Conservation (phyloP, 92 coral and sea anemone genomes). For the Scolanthus callimorphus region DNA sequence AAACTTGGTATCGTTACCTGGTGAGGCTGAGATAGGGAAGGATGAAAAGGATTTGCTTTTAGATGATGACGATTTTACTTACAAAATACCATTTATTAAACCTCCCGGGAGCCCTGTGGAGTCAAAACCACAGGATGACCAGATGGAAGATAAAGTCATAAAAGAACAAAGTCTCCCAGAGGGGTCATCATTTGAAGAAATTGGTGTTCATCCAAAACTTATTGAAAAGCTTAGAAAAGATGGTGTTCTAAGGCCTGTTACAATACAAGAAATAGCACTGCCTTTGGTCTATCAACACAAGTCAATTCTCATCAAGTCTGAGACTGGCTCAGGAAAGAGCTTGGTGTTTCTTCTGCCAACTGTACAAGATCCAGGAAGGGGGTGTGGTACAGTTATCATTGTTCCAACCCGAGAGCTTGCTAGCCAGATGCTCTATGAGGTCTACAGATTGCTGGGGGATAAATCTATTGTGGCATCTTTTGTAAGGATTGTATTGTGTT, state of each 20-base stretch:
- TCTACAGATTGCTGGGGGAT: slow-evolving; percentile 66
- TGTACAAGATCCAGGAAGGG: slow-evolving; percentile 76
- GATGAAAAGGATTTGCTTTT: slow-evolving; percentile 24
- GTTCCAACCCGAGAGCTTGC: slow-evolving; percentile 88
- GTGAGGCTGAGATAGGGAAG: slow-evolving; percentile 33
- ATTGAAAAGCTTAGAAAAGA: slow-evolving; percentile 36
- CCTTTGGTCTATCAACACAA: slow-evolving; percentile 44
- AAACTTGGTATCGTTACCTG: slow-evolving; percentile 34
- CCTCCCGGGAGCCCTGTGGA: slow-evolving; percentile 11
- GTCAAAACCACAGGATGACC: not conserved
- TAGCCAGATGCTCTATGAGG: slow-evolving; percentile 82
- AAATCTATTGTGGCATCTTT: slow-evolving; percentile 72
- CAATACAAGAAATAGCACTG: slow-evolving; percentile 65
- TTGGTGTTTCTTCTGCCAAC: slow-evolving; percentile 74
- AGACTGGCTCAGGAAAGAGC: slow-evolving; percentile 88
- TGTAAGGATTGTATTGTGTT: too few relatives aligned
- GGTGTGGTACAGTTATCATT: slow-evolving; percentile 73
- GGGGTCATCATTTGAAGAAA: slow-evolving; percentile 32
- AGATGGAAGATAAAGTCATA: not conserved
- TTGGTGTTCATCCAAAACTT: slow-evolving; percentile 74
- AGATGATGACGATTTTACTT: slow-evolving; percentile 62
- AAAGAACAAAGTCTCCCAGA: not conserved
- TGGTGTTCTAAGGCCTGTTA: slow-evolving; percentile 48
- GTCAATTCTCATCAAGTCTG: slow-evolving; percentile 72
- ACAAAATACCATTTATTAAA: slow-evolving; percentile 54